Evolutionary conservation across 2,797 vertebrate genomes (phyloP), one percentile per base, ranked within the genome.

Genomic region (Okamejei kenojei): DNA sequence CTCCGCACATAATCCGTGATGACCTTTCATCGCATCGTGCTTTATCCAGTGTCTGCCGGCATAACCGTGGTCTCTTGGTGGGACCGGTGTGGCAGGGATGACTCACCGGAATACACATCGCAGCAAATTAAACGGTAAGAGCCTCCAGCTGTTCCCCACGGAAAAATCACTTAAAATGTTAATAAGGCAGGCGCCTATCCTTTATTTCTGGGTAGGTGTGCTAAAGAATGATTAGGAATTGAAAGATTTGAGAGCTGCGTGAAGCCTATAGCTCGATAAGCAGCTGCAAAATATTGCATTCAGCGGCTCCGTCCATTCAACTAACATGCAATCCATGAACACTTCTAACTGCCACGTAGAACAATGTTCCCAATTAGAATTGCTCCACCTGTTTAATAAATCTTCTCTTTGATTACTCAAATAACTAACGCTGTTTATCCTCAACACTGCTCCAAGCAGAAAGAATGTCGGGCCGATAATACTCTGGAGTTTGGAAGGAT

Each of bases 121-220:
- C 8, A 38, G 86, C 35, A 71, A 90, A 90, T 71, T 65, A 90
- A 65, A 65, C 38, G 17, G n/a, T 63, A 90, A 71, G 11, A 29
- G 45, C 29, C 54, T 23, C 80, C 80, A 82, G 80, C 63, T 68
- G 61, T 90, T 17, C 32, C 86, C 35, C 15, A 68, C 9, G 6
- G 32, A 90, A 68, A 90, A n/a, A 35, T 63, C 15, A 68, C 86
- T 68, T 90, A 68, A 32, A 71, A 68, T 90, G 86, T 65, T 71
- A 90, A 90, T 35, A 90, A 38, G 86, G 26, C n/a, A 68, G 61
- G 86, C 32, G 17, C 7, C 5, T 71, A 65, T 19, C 63, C 17
- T 90, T 65, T 35, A 90, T 68, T 71, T 90, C 86, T 21, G 65
- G 86, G 86, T 90, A 32, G 7, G 65, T 68, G 58, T 88, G 45